These are phyloP conservation scores for Scomber japonicus DNA, from an alignment of 2,113 vertebrate genomes.

Conservation along the genomic window DNA sequence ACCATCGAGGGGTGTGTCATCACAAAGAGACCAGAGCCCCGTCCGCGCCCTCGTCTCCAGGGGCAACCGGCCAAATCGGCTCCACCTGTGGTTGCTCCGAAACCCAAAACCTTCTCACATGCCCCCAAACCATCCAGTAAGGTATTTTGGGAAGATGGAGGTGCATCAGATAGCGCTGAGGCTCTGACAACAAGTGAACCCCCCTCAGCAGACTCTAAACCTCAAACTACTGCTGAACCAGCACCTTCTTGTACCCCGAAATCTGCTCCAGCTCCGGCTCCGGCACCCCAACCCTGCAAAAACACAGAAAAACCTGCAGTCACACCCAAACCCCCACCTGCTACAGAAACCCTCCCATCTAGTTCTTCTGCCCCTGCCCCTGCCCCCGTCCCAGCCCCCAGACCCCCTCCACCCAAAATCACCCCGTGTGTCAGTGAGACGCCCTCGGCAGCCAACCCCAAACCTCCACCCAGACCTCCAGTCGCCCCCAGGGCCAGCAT, in stretches of 20 bases:
- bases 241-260: not conserved
- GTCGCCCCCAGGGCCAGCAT: conserved; percentile 76
- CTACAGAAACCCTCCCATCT: not conserved
- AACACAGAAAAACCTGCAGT: conserved; percentile 29
- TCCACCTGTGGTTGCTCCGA: conserved; percentile 71
- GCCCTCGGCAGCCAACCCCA: conserved; percentile 7
- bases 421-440: conserved; percentile 11
- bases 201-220: not conserved
- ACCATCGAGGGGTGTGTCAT: not conserved
- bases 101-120: conserved; percentile 61
- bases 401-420: conserved; percentile 85
- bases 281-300: not conserved
- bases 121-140: conserved; percentile 54
- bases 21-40: conserved; percentile 80
- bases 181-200: not conserved
- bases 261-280: not conserved
- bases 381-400: conserved; percentile 81
- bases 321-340: conserved; percentile 37
- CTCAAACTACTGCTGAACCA: not conserved
- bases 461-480: conserved; percentile 75
- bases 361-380: not conserved
- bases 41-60: conserved; percentile 85
- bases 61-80: conserved; percentile 68
- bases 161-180: fast-evolving
- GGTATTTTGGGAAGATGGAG: conserved; percentile 62